Percentiles rank a stretch among this genome's conserved stretches.
These are phyloP conservation scores for Scaptomyza parva DNA, from an alignment of 2,888 invertebrate genomes.

Conservation along the genomic window DNA sequence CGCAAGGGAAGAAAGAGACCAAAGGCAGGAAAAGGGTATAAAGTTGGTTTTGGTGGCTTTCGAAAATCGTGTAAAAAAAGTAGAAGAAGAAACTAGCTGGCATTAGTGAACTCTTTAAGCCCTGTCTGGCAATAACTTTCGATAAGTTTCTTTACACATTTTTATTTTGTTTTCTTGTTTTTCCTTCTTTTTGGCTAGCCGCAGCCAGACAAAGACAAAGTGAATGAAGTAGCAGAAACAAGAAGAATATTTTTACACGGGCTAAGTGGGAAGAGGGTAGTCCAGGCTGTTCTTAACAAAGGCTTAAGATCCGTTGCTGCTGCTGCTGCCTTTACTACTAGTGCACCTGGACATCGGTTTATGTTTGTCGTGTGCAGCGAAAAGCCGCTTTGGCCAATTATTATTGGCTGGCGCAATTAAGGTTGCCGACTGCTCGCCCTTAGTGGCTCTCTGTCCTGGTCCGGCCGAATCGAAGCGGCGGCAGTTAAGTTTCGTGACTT, in stretches of 20 bases:
- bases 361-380: conserved; percentile 30
- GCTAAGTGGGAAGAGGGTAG: background rate
- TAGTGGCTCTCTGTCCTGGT: conserved; percentile 26
- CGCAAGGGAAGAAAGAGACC: conserved; percentile 26
- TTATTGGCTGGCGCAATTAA: conserved; percentile 65
- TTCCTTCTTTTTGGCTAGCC: conserved; percentile 16
- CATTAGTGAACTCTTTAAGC: conserved; percentile 44
- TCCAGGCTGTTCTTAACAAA: conserved; percentile 15
- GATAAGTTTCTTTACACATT: conserved; percentile 24
- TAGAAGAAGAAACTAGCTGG: conserved; percentile 30
- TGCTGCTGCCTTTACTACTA: conserved; percentile 11
- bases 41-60: background rate
- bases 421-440: conserved; percentile 27
- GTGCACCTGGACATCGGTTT: conserved; percentile 34
- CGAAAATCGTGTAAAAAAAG: background rate
- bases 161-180: conserved; percentile 2
- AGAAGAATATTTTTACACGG: background rate
- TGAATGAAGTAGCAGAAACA: background rate
- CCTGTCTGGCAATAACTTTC: conserved; percentile 39
- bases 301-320: conserved; percentile 24
- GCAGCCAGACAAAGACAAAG: conserved; percentile 16
- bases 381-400: conserved; percentile 73
- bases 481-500: conserved; percentile 23
- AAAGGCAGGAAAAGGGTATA: background rate
- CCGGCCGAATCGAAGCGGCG: conserved; percentile 22